Conservation (phyloP, 2,888 invertebrate genomes). For the Orchestes rusci region DNA sequence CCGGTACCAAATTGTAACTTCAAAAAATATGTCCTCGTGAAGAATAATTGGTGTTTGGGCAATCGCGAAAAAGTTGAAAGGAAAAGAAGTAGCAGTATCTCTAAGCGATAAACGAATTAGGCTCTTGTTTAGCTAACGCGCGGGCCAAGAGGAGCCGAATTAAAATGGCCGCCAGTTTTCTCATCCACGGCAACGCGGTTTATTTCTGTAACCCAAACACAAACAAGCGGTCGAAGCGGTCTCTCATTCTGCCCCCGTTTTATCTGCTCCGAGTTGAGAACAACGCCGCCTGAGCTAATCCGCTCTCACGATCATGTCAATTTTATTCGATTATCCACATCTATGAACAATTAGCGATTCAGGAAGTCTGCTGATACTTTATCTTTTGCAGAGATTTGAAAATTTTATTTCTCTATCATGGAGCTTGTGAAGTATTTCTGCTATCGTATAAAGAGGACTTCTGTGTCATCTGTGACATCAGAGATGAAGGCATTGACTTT, state of each 20-base stretch:
- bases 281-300: constrained; percentile 37
- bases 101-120: constrained; percentile 41
- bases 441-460: too few relatives aligned
- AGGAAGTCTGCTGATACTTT: too few relatives aligned
- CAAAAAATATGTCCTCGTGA: too few relatives aligned
- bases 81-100: constrained; percentile 19
- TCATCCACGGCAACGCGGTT: constrained; percentile 32
- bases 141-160: constrained; percentile 32
- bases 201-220: constrained; percentile 49
- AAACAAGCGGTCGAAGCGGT: constrained; percentile 38
- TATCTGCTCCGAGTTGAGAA: constrained; percentile 10
- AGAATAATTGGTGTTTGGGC: too few relatives aligned
- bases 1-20: too few relatives aligned
- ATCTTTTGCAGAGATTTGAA: too few relatives aligned
- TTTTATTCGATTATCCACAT: constrained; percentile 16
- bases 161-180: constrained; percentile 39
- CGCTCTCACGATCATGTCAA: constrained; percentile 34
- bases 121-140: constrained; percentile 40
- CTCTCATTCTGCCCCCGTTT: constrained; percentile 11
- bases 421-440: too few relatives aligned
- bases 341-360: constrained; percentile 6
- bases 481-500: too few relatives aligned
- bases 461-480: too few relatives aligned
- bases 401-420: too few relatives aligned
- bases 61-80: too few relatives aligned